These are phyloP conservation scores for Tupiocoris notatus DNA, from an alignment of 2,888 invertebrate genomes.

Conservation along the genomic window DNA sequence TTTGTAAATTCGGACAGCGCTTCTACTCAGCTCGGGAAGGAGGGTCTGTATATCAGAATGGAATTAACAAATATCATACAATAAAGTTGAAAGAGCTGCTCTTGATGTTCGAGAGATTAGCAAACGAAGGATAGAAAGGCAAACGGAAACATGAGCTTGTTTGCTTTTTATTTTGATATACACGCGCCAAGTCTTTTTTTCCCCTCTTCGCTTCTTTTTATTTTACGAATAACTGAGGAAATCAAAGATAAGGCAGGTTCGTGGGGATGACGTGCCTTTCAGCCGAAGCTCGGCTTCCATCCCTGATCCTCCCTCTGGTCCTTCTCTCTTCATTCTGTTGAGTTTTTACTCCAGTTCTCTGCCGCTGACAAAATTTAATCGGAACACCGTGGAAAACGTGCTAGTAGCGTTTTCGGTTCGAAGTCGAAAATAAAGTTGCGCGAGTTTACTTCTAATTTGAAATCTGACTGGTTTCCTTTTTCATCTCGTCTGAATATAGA, in stretches of 20 bases:
- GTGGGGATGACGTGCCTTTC: conserved; percentile 34
- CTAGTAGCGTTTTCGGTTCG: no score
- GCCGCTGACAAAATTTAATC: conserved; percentile 15
- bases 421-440: no score
- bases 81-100: conserved; percentile 41
- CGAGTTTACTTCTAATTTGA: no score
- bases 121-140: neutral
- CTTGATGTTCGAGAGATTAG: conserved; percentile 20
- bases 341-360: neutral
- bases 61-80: conserved; percentile 39
- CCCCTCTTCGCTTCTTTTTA: neutral
- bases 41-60: conserved; percentile 17
- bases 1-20: neutral
- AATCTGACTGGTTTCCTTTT: no score
- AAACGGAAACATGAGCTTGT: neutral
- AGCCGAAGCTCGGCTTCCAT: conserved; percentile 4
- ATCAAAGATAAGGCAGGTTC: conserved; percentile 42
- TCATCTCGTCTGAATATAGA: no score
- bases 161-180: neutral
- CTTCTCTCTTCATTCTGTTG: neutral
- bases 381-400: neutral
- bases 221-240: conserved; percentile 24
- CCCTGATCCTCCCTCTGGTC: neutral
- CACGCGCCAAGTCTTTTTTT: neutral
- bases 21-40: no score